These are phyloP conservation scores for Automeris io DNA, from an alignment of 2,888 invertebrate genomes.

Conservation along the genomic window DNA sequence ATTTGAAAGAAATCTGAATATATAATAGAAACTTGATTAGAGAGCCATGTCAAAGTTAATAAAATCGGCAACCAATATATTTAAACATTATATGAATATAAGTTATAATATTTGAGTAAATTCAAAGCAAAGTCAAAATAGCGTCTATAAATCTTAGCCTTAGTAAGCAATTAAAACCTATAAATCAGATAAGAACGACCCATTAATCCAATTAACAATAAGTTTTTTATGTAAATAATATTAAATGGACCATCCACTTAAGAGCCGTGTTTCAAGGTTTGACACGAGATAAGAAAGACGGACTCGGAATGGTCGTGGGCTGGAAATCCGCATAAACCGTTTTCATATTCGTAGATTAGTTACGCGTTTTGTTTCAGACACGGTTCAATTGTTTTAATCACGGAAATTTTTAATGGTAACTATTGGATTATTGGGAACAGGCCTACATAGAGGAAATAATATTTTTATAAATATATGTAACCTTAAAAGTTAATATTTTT, in stretches of 20 bases:
- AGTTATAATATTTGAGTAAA: too few species aligned
- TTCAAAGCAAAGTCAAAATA: too few species aligned
- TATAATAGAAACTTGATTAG: too few species aligned
- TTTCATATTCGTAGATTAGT: conserved; percentile 4
- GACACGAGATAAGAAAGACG: conserved; percentile 11
- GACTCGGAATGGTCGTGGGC: conserved; percentile 15
- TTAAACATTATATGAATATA: too few species aligned
- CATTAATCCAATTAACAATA: background rate
- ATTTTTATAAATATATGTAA: too few species aligned
- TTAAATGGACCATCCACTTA: conserved; percentile 4
- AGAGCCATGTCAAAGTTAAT: too few species aligned
- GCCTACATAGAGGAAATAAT: too few species aligned
- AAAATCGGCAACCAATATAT: too few species aligned
- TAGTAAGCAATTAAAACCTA: background rate
- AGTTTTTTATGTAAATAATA: background rate
- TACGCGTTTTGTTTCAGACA: background rate
- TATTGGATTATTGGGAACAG: background rate
- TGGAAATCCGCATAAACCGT: conserved; percentile 12
- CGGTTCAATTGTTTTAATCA: background rate
- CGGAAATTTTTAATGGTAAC: background rate
- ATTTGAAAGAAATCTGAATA: too few species aligned
- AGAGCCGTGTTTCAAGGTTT: conserved; percentile 12
- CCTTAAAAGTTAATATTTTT: too few species aligned
- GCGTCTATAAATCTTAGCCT: too few species aligned
- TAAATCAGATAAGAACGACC: background rate